A percentile compares a stretch with the other conserved stretches of the same genome.
Conservation (phyloP, 1,140 invertebrate species). For the Trigoniulus corallinus region DNA sequence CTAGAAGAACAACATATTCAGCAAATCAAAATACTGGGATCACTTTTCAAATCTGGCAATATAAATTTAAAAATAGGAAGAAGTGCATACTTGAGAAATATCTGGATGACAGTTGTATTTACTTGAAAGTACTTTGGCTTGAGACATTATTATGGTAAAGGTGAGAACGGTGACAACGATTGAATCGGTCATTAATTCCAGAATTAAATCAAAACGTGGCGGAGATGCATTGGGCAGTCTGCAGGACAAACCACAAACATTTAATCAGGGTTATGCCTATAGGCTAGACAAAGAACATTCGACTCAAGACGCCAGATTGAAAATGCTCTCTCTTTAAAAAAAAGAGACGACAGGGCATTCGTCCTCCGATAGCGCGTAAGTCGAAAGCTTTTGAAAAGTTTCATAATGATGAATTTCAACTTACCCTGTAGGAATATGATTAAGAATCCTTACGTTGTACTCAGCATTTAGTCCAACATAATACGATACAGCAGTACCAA, state of each 20-base stretch:
- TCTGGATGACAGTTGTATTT: slow-evolving; percentile 74
- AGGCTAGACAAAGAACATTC: no score
- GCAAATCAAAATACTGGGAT: background rate
- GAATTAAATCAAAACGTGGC: slow-evolving; percentile 37
- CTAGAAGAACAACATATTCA: background rate
- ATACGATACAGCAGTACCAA: slow-evolving; percentile 52
- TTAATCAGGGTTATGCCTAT: no score
- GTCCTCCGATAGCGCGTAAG: background rate
- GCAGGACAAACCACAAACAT: slow-evolving; percentile 9
- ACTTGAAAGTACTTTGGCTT: slow-evolving; percentile 77
- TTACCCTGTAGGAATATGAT: slow-evolving; percentile 58
- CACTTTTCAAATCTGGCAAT: background rate
- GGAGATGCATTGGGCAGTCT: slow-evolving; percentile 39
- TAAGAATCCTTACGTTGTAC: slow-evolving; percentile 46
- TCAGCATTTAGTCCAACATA: slow-evolving; percentile 34
- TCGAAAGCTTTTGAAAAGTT: background rate
- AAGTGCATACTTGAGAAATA: slow-evolving; percentile 49
- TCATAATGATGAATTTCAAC: background rate
- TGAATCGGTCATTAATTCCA: slow-evolving; percentile 38
- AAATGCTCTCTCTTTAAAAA: no score
- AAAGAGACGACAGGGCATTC: no score
- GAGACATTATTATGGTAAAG: slow-evolving; percentile 79
- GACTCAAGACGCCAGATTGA: no score
- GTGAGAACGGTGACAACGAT: slow-evolving; percentile 70
- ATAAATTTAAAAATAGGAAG: no score